Evolutionary conservation across 1,140 invertebrate species (phyloP).

Genomic region (Vollenhovia emeryi): DNA sequence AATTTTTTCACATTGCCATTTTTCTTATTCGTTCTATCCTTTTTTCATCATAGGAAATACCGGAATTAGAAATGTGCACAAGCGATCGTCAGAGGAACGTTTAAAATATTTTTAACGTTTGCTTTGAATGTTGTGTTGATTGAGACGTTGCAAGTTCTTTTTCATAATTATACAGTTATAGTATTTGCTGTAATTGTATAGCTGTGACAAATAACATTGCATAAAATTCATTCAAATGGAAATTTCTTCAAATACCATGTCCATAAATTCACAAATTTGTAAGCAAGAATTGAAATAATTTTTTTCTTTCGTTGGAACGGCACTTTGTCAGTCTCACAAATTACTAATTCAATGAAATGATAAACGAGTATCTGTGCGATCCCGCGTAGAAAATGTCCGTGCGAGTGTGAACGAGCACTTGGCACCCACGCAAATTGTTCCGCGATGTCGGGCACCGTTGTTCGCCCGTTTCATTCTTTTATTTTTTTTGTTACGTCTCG

Average conservation of each 20-base stretch:
- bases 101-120: neutral
- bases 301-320: neutral
- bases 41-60: neutral
- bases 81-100: neutral
- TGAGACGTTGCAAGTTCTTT: neutral
- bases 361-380: neutral
- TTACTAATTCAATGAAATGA: neutral
- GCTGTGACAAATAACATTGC: neutral
- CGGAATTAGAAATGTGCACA: neutral
- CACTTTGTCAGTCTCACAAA: neutral
- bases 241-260: neutral
- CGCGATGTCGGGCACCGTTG: constrained; percentile 31
- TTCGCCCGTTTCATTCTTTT: constrained; percentile 45
- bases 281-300: neutral
- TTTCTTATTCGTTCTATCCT: neutral
- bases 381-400: neutral
- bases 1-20: neutral
- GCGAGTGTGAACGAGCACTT: constrained; percentile 25
- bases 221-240: neutral
- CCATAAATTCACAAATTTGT: neutral
- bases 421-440: constrained; percentile 46
- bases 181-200: neutral
- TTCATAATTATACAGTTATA: neutral
- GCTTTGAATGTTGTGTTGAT: neutral
- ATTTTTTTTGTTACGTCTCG: constrained; percentile 48